Base-by-base conservation (phyloP, 2,113 vertebrate species). In the Polypterus bichir region DNA sequence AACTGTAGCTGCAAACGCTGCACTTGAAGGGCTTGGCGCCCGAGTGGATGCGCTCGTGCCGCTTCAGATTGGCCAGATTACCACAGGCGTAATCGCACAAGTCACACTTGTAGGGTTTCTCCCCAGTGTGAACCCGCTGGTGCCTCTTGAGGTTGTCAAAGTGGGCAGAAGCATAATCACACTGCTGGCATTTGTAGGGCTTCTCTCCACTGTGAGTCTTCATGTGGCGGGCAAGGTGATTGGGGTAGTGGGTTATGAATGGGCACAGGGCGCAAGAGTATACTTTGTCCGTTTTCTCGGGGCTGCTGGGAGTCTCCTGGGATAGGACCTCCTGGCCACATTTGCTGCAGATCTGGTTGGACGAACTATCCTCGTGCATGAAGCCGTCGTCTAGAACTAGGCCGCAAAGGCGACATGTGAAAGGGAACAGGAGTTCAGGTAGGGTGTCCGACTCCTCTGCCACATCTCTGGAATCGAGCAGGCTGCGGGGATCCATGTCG, bases 201-300 rank as follows among this genome's bases (percentile, higher is more conserved):
- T 97, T 98, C 77, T 98, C 95, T 0, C 95, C 93, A 1, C 93
- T 97, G 82, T 97, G 94, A 0, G 92, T 97, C 83, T 97, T 98
- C 93, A 98, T 98, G 84, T 97, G 94, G 64, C 94, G 91, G 0
- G 91, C 92, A 83, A 98, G 74, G 78, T 98, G 93, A 84, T 98
- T 97, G 49, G 93, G 92, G 74, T 98, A 98, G 72, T 94, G 94
- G 44, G 95, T 97, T 76, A 95, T 89, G 10, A 97, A 98, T 27
- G 93, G 81, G 79, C 95, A 98, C 71, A 93, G 77, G 51, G 87
- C 83, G 61, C 94, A 97, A 11, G 91, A 88, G 49, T 96, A 97
- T 67, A 91, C 92, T 67, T 92, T 92, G 64, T 87, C 87, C 6
- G 84, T 82, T n/a, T 85, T 86, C 0, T 84, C 76, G 3, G 74